phyloP scores from a whole-genome alignment of 2,888 invertebrate genomes.

The Myathropa florea region DNA sequence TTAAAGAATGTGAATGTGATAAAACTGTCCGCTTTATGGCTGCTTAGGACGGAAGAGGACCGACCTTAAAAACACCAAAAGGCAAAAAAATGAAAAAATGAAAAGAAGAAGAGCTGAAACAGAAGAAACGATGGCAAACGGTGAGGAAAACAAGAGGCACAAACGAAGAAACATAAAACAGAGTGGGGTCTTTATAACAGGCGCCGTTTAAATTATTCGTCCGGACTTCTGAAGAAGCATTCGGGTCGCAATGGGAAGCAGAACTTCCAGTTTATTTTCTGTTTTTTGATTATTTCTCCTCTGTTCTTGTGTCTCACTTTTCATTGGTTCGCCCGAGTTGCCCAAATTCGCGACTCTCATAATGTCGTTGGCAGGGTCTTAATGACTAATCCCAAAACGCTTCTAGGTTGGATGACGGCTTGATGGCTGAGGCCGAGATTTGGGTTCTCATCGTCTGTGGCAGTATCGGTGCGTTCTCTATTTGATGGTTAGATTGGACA shows the following conservation, averaged over 20 bases:
- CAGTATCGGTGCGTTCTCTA: neutral
- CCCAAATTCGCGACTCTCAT: slow-evolving; percentile 47
- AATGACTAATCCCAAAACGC: slow-evolving; percentile 65
- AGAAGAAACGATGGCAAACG: slow-evolving; percentile 11
- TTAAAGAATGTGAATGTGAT: slow-evolving; percentile 66
- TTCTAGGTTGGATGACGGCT: slow-evolving; percentile 59
- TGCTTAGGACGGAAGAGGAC: slow-evolving; percentile 60
- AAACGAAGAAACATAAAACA: slow-evolving; percentile 57
- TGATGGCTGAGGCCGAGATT: slow-evolving; percentile 48
- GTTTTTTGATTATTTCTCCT: neutral
- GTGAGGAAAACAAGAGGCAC: slow-evolving; percentile 3
- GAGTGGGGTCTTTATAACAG: slow-evolving; percentile 70
- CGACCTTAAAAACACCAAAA: slow-evolving; percentile 3
- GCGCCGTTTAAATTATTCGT: slow-evolving; percentile 71
- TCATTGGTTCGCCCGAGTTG: slow-evolving; percentile 29
- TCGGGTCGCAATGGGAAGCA: slow-evolving; percentile 67
- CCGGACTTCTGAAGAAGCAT: slow-evolving; percentile 71
- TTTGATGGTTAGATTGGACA: slow-evolving; percentile 39
- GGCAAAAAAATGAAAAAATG: neutral
- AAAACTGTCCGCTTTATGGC: slow-evolving; percentile 68
- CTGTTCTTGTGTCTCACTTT: neutral
- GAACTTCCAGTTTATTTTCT: slow-evolving; percentile 53
- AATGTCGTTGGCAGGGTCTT: slow-evolving; percentile 53
- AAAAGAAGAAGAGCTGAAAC: neutral
- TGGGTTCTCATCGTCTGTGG: neutral